phyloP scores from a whole-genome alignment of 2,888 invertebrate species.

The Trichopoda pennipes region DNA sequence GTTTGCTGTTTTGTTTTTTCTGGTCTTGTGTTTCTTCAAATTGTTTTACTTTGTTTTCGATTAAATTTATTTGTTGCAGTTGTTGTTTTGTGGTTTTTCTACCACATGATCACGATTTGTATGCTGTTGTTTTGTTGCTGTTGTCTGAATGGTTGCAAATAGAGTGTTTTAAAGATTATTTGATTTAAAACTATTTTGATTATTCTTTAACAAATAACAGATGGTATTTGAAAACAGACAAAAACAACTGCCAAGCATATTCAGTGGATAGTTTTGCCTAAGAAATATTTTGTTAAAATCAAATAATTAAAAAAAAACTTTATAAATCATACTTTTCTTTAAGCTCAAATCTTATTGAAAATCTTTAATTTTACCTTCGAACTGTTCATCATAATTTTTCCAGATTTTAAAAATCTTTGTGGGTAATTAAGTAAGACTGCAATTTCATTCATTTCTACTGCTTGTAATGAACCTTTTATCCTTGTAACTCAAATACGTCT shows the following conservation, averaged over 20 bases:
- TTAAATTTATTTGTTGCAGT: slow-evolving; percentile 64
- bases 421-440: no score
- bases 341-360: no score
- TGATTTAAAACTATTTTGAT: slow-evolving; percentile 52
- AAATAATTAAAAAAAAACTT: no score
- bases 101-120: slow-evolving; percentile 80
- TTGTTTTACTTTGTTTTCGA: slow-evolving; percentile 56
- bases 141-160: slow-evolving; percentile 61
- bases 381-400: no score
- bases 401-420: no score
- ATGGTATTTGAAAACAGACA: slow-evolving; percentile 31
- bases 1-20: background rate
- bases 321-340: no score
- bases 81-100: slow-evolving; percentile 74
- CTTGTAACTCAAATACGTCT: slow-evolving; percentile 65
- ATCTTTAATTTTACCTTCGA: no score
- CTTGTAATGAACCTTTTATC: slow-evolving; percentile 58
- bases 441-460: background rate
- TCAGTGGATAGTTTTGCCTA: slow-evolving; percentile 9
- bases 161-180: slow-evolving; percentile 63
- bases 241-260: slow-evolving; percentile 29
- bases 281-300: no score
- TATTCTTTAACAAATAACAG: slow-evolving; percentile 50
- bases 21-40: slow-evolving; percentile 42
- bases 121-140: slow-evolving; percentile 69